Base-by-base conservation (phyloP, 1,140 invertebrate genomes). In the Drosophila busckii region DNA sequence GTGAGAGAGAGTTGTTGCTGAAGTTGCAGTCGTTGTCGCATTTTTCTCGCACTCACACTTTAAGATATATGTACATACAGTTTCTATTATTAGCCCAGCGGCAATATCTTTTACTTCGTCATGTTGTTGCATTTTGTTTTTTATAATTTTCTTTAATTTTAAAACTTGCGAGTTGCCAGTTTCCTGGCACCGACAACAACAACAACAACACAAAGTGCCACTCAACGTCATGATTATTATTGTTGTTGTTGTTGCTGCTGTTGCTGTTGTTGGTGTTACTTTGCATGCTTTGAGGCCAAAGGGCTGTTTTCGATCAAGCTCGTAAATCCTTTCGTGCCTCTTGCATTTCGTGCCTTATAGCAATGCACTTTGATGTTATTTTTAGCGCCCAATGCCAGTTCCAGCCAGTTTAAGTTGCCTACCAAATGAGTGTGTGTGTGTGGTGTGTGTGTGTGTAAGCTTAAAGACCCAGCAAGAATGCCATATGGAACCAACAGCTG, bases 241-340 rank as follows among this genome's bases (percentile, higher is more conserved):
- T 53, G 15, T 50, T 58, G 23, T 41, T 61, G 59, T 55, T 16
- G 28, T 31, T 52, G 13, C 46, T 50, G 28, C 28, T 48, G 32
- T 37, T 41, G 16, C 4, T 55, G 38, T 40, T 50, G n/a, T 45
- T 49, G 22, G 31, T 28, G 37, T 44, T 53, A 17, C 13, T 48
- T 48, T 61, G 37, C 53, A 61, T 70, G 55, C 50, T 48, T 70
- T 67, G 56, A 34, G 50, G 52, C 42, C 58, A 61, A 61, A 55
- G 58, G 42, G 42, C 65, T 75, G 70, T 58, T 60, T 80, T 73
- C 73, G 75, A 78, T 78, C 68, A 80, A 73, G 75, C 75, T 78
- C 73, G 73, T 78, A 78, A 78, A 78, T 78, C 73, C 73, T 80
- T 78, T 82, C 68, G 73, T 80, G 73, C 71, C 34, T 65, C 42